Base-by-base conservation (phyloP, 2,888 invertebrate species). In the Sinhomidia bicolor region DNA sequence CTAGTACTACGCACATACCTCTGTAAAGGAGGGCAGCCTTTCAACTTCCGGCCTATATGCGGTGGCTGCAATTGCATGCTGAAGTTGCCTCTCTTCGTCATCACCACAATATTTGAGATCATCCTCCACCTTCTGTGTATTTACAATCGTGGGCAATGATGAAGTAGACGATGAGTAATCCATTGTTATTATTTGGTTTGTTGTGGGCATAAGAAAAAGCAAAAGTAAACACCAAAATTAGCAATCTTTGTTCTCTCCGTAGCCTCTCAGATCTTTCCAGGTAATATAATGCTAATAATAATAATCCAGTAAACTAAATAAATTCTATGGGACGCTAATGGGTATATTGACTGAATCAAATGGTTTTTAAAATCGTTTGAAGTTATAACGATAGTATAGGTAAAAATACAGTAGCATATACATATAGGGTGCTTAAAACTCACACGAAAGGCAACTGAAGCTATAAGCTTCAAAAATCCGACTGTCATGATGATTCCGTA, bases 1-100 rank as follows among this genome's bases (percentile, higher is more conserved):
- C 51, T 62, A 62, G 14, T n/a, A 36, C 41, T 74, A 26, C 47
- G 74, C n/a, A 74, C 76, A 23, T 82, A 90, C 90, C 83, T 90
- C 90, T 82, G 88, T 88, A 51, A 90, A 90, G 12, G 90, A 90
- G 47, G 90, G 90, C 60, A 89, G 54, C 26, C 89, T 62, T 29
- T 89, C 85, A 1, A 89, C 81, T 78, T 89, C 89, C 81, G 89
- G 89, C 29, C 79, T 82, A 51, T 78, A 88, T 41, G 60, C 82
- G 12, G 68, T 78, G 14, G 57, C 60, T 23, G 65, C 57, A 4
- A 65, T 65, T 7, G 47, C 62, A 76, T 44, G 36, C 29, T 68
- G 81, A 41, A 83, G 83, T 20, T 83, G 88, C 14, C 12, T 83
- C 68, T 88, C 88, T 62, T 83, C 88, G 83, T 88, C 88, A 68